Evolutionary conservation across 2,888 invertebrate genomes (phyloP), one percentile per base, ranked within the genome.

Genomic region (Drosophila lacicola): DNA sequence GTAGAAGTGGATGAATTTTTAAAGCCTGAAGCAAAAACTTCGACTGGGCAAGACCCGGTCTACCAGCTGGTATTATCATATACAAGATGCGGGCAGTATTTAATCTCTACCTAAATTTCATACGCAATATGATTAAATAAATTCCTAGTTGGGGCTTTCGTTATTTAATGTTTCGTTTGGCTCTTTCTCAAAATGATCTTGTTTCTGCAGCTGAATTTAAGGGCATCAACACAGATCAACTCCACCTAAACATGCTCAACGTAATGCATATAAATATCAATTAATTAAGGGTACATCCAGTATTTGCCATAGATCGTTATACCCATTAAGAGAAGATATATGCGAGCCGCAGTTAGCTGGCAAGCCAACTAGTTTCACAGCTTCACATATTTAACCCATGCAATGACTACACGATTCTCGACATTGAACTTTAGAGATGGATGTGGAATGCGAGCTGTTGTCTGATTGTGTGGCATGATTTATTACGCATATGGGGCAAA

Each of bases 381-480:
- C 49, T 29, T 29, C 17, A 44, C 45, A 47, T 58, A 14, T 34
- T 39, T 47, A 29, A 29, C 36, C 37, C 33, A 37, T 25, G 37
- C n/a, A 21, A 47, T 11, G 58, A 47, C 60, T 51, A 44, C 51
- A 56, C 71, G 8, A 58, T 51, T 58, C 62, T 61, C 55, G 75
- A 55, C 75, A 75, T 75, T 75, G 78, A 75, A 75, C 75, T 75
- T 78, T 78, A 42, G 45, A 62, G 49, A 36, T 66, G 46, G 41
- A 70, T 64, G 29, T 8, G 51, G 53, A 36, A 47, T 55, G 56
- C 37, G 39, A 69, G 54, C 60, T 65, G 64, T 53, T 75, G 70
- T 64, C 60, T 50, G 63, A 36, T 34, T 49, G n/a, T 50, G 49
- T 36, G 34, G 36, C 51, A 60, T 71, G 73, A 72, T 71, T 71